Evolutionary conservation across 2,888 invertebrate genomes (phyloP).

Genomic region (Zele albiditarsus): DNA sequence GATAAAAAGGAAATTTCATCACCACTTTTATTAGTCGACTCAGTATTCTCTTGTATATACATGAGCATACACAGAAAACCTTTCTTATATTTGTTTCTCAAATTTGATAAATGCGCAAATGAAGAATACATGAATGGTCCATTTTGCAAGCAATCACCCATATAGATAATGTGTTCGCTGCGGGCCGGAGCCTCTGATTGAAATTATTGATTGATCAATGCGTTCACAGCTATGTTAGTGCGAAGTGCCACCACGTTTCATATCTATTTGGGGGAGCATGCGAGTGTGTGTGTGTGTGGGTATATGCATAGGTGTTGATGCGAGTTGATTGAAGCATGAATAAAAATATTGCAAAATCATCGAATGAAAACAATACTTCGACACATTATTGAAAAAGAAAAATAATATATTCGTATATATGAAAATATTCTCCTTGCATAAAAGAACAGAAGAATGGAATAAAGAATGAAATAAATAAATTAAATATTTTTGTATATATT

Average conservation of each 20-base stretch:
- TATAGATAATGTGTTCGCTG: constrained; percentile 18
- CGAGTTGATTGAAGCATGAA: constrained; percentile 1
- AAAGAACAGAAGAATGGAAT: background rate
- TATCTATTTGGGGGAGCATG: too few relatives aligned
- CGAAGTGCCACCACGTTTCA: too few relatives aligned
- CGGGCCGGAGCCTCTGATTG: constrained; percentile 35
- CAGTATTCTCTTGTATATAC: too few relatives aligned
- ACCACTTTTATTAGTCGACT: too few relatives aligned
- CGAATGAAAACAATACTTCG: background rate
- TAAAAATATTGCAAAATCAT: constrained; percentile 9
- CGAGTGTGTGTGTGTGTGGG: too few relatives aligned
- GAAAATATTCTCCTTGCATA: background rate
- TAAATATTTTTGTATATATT: background rate
- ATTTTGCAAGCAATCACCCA: too few relatives aligned
- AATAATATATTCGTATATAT: background rate
- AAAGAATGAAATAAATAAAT: background rate
- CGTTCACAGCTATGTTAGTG: background rate
- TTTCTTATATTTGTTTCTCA: too few relatives aligned
- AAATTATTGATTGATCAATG: constrained; percentile 35
- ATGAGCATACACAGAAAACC: too few relatives aligned
- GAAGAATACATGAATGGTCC: too few relatives aligned
- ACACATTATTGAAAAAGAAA: background rate
- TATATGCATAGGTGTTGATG: background rate
- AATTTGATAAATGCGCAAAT: too few relatives aligned
- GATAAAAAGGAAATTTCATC: background rate